Evolutionary conservation across 2,113 vertebrate genomes (phyloP).

Genomic region (Columba janthina): DNA sequence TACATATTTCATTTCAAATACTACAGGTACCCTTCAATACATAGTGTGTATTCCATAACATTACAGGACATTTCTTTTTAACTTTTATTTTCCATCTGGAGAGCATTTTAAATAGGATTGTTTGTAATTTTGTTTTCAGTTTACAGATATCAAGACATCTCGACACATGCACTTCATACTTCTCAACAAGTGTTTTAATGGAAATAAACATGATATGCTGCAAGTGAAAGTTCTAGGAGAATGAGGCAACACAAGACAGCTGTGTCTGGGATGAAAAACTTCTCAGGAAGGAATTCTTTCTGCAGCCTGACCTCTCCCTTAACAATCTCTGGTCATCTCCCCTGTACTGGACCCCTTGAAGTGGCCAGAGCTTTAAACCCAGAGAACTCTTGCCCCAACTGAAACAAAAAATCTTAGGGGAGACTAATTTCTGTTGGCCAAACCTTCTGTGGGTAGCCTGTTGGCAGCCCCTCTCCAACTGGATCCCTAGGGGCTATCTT

Average conservation of each 20-base stretch:
- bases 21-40: background rate
- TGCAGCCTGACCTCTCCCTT: background rate
- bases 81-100: constrained; percentile 1
- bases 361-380: background rate
- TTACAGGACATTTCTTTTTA: background rate
- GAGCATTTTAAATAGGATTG: background rate
- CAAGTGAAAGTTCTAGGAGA: background rate
- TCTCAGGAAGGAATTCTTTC: background rate
- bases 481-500: background rate
- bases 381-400: background rate
- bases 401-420: background rate
- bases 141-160: background rate
- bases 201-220: background rate
- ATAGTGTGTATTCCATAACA: background rate
- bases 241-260: background rate
- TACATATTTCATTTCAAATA: background rate
- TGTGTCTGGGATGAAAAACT: background rate
- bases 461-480: background rate
- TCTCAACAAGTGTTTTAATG: constrained; percentile 6
- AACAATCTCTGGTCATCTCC: background rate
- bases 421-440: background rate
- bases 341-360: background rate
- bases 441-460: background rate
- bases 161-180: background rate
- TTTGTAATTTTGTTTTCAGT: background rate